phyloP scores from a whole-genome alignment of 2,113 vertebrate species.

The Ursus arctos region DNA sequence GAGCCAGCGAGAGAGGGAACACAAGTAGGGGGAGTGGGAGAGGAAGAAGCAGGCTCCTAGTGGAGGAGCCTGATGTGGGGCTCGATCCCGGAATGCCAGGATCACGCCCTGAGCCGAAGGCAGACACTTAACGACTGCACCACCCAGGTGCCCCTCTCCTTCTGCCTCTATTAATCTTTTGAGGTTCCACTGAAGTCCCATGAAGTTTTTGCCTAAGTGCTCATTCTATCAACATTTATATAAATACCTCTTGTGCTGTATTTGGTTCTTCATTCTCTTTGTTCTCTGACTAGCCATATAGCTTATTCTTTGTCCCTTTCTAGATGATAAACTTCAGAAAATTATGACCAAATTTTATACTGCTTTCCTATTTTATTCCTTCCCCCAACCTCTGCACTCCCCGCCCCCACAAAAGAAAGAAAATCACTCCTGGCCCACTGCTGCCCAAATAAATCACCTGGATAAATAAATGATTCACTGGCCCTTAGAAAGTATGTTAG shows the following conservation, averaged over 20 bases:
- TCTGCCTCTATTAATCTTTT: background rate
- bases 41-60: no score
- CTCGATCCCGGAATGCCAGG: no score
- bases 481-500: background rate
- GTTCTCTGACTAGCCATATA: background rate
- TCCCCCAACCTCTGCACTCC: background rate
- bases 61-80: no score
- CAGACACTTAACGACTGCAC: no score
- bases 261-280: conserved; percentile 38
- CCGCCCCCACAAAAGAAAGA: background rate
- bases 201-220: background rate
- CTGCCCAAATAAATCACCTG: background rate
- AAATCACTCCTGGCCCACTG: background rate
- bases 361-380: conserved; percentile 25
- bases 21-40: no score
- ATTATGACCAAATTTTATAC: background rate
- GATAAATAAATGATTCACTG: conserved; percentile 17
- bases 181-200: background rate
- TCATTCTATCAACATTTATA: background rate
- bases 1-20: no score
- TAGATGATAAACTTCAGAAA: background rate
- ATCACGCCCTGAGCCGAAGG: no score
- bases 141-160: no score
- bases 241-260: background rate
- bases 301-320: background rate